Percentiles rank a stretch among this genome's conserved stretches.
Evolutionary conservation across 1,140 invertebrate species (phyloP).

Genomic region (Nylanderia fulva): DNA sequence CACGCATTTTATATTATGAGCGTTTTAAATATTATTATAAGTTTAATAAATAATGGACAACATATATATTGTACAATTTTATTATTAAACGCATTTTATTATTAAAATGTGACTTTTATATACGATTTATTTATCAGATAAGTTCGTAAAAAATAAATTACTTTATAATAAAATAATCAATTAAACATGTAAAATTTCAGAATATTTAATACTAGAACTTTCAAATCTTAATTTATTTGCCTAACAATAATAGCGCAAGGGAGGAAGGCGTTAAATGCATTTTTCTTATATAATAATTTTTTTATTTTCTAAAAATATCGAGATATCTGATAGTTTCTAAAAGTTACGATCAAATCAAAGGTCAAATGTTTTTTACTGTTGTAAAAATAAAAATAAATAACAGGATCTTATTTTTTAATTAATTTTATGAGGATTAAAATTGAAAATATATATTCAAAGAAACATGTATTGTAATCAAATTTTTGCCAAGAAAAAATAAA

Average conservation of each 20-base stretch:
- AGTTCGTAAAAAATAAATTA: too few species aligned
- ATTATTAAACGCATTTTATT: not conserved
- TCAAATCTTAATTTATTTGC: too few species aligned
- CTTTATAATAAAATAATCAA: too few species aligned
- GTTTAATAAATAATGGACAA: not conserved
- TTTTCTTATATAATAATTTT: too few species aligned
- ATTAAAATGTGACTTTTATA: not conserved
- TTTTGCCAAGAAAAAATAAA: not conserved
- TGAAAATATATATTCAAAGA: not conserved
- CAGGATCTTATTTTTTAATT: not conserved
- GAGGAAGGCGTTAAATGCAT: too few species aligned
- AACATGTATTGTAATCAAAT: not conserved
- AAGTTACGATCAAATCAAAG: too few species aligned
- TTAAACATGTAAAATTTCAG: too few species aligned
- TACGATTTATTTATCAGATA: not conserved
- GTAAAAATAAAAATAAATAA: not conserved
- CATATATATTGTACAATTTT: not conserved
- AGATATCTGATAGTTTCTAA: too few species aligned
- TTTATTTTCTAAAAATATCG: too few species aligned
- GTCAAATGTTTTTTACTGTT: not conserved
- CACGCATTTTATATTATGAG: not conserved
- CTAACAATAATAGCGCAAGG: too few species aligned
- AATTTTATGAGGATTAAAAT: not conserved
- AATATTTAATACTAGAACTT: too few species aligned
- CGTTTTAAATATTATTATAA: not conserved